These are phyloP conservation scores for Poeciliopsis paucimaculata DNA, from an alignment of 2,797 vertebrate genomes.

Conservation along the genomic window DNA sequence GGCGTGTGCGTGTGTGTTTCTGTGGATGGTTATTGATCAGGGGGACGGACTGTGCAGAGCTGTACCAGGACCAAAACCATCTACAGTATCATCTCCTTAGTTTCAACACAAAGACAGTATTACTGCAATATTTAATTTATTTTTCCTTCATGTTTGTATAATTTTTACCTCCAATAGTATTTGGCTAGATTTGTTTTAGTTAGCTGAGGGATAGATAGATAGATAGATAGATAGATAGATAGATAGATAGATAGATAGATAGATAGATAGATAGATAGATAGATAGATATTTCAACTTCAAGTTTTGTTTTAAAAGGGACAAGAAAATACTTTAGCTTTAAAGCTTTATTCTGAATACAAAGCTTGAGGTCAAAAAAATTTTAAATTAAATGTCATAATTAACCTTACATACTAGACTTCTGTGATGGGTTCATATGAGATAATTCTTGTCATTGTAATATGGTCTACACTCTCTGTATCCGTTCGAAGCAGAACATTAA, in stretches of 20 bases:
- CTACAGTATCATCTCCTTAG: conserved; percentile 33
- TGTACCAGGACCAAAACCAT: conserved; percentile 66
- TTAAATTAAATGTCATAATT: neutral
- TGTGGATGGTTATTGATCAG: conserved; percentile 9
- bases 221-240: too few species aligned
- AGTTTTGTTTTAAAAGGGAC: neutral
- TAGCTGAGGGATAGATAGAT: neutral
- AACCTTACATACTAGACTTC: neutral
- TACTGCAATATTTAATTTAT: conserved; percentile 25
- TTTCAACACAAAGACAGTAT: conserved; percentile 40
- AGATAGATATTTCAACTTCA: too few species aligned
- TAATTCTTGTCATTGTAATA: neutral
- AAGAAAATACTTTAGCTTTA: neutral
- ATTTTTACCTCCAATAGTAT: neutral
- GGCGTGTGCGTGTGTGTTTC: neutral
- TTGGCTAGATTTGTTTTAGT: neutral
- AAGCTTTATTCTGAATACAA: neutral
- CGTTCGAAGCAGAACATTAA: conserved; percentile 42
- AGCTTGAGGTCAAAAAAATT: neutral
- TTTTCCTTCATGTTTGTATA: neutral
- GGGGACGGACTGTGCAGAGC: conserved; percentile 52
- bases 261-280: too few species aligned
- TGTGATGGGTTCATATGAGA: neutral
- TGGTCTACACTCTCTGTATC: conserved; percentile 26
- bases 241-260: too few species aligned